Base-by-base conservation (phyloP, 2,113 vertebrate species). In the Hassar affinis region DNA sequence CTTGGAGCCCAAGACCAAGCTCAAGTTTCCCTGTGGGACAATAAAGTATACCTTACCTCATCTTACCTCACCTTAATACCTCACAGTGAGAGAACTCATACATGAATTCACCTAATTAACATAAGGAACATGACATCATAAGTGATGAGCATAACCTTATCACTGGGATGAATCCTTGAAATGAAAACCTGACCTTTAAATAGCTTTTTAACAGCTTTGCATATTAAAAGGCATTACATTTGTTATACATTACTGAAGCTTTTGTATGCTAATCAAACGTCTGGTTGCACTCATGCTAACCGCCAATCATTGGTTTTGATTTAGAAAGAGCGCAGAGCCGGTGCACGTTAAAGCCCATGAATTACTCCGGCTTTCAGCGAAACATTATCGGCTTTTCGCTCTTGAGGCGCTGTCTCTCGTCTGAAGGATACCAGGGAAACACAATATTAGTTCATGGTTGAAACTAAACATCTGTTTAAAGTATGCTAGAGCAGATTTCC, bases 401-500 rank as follows among this genome's bases (percentile, higher is more conserved):
- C 14, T 30, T 17, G 52, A 69, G 4, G 8, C 45, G 15, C 12
- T 20, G 45, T 71, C 35, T 47, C 47, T 14, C 59, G 64, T 69
- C 51, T 56, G 51, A 42, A 56, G 35, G n/a, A 51, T 81, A 71
- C 35, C 35, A 81, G 51, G 35, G 80, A 59, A 72, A 74, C 80
- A 82, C 52, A 61, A 59, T 74, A 74, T 61, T 74, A 33, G 52
- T 74, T 61, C 10, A 25, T 42, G 69, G 27, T 69, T 82, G n/a
- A 74, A 82, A 61, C 6, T 11, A 82, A 82, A 72, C 80, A 82
- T 76, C 69, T 82, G 69, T 62, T 51, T 62, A 64, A 82, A 62
- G 71, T 38, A 62, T 62, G 81, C 18, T 47, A 61, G 8, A 49
- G 18, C 12, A 56, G n/a, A 51, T 51, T 30, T 74, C n/a, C 22